A percentile compares a stretch with the other conserved stretches of the same genome.
These are phyloP conservation scores for Elymnias hypermnestra DNA, from an alignment of 1,140 invertebrate species.

Conservation along the genomic window DNA sequence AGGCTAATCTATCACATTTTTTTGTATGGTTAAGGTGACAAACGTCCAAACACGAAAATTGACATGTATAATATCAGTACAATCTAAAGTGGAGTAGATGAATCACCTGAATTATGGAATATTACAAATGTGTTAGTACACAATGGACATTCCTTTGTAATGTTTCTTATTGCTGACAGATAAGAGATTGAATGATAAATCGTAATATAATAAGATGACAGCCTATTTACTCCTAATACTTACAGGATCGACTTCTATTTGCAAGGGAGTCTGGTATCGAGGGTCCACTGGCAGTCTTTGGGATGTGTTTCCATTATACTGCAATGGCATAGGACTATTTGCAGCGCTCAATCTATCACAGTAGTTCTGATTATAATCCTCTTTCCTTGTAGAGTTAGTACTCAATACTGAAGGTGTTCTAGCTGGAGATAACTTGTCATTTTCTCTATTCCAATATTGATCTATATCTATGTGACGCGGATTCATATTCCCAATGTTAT, in stretches of 20 bases:
- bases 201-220: too few species aligned
- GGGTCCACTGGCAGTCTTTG: slow-evolving; percentile 42
- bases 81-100: too few species aligned
- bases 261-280: slow-evolving; percentile 74
- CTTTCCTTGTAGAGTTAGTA: slow-evolving; percentile 51
- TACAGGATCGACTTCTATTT: slow-evolving; percentile 82
- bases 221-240: too few species aligned
- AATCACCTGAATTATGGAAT: too few species aligned
- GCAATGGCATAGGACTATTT: slow-evolving; percentile 53
- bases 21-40: too few species aligned
- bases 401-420: slow-evolving; percentile 48
- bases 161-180: too few species aligned
- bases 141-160: too few species aligned
- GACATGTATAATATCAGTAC: too few species aligned
- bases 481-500: slow-evolving; percentile 74
- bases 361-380: slow-evolving; percentile 69
- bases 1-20: too few species aligned
- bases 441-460: slow-evolving; percentile 62
- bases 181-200: too few species aligned
- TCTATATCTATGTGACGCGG: slow-evolving; percentile 72
- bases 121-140: too few species aligned
- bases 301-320: slow-evolving; percentile 58
- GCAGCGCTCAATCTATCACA: slow-evolving; percentile 55
- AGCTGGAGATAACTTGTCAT: slow-evolving; percentile 43
- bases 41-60: too few species aligned